phyloP scores from a whole-genome alignment of 2,113 vertebrate genomes.

The Myrmophylax atrothorax region DNA sequence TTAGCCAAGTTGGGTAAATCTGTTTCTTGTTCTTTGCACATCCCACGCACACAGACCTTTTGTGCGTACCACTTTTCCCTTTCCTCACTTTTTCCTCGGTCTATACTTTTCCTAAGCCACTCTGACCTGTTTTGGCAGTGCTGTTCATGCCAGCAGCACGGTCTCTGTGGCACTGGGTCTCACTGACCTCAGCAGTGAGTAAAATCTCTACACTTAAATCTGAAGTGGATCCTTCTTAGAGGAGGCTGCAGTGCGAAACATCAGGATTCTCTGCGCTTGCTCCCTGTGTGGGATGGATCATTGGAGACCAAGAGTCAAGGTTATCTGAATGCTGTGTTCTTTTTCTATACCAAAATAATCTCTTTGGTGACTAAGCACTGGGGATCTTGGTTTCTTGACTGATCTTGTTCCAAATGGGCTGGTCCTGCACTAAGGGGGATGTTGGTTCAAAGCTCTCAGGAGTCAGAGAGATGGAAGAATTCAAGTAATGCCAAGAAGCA shows the following conservation, averaged over 20 bases:
- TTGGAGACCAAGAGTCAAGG: neutral
- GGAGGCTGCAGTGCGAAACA: neutral
- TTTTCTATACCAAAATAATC: neutral
- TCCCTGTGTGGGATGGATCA: neutral
- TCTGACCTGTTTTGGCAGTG: neutral
- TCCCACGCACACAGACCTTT: neutral
- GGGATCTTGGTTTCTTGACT: neutral
- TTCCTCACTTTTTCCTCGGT: neutral
- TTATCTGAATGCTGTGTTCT: neutral
- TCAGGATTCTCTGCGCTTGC: neutral
- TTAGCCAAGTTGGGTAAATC: neutral
- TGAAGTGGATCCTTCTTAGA: neutral
- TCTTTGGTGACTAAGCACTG: neutral
- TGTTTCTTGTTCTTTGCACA: neutral
- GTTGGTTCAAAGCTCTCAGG: neutral
- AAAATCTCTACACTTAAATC: neutral
- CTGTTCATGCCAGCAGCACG: neutral
- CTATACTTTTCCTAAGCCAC: neutral
- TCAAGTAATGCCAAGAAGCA: neutral
- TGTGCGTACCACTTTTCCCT: neutral
- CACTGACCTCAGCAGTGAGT: neutral
- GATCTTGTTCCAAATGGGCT: neutral
- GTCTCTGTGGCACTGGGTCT: neutral
- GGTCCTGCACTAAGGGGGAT: neutral
- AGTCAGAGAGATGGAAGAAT: neutral